Conservation (phyloP, 1,140 invertebrate species). For the Ooceraea biroi region DNA sequence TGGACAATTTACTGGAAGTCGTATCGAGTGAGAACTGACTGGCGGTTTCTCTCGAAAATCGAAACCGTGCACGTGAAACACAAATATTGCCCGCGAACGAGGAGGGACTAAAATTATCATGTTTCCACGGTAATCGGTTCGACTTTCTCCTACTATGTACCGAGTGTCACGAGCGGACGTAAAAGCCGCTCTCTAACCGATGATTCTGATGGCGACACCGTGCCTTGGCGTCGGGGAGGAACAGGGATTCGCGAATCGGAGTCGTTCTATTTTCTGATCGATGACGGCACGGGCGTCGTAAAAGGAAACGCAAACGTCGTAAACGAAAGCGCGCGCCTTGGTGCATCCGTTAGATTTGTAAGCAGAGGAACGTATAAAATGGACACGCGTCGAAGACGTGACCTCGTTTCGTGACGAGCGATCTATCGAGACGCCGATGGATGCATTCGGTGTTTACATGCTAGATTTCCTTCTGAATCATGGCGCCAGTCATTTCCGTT, state of each 20-base stretch:
- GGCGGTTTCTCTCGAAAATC: constrained; percentile 13
- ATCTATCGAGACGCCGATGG: constrained; percentile 31
- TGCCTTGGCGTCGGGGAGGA: background rate
- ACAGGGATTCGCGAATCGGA: constrained; percentile 9
- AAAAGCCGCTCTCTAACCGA: constrained; percentile 1
- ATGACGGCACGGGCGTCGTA: constrained; percentile 41
- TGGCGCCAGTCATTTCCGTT: constrained; percentile 10
- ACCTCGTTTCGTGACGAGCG: constrained; percentile 44
- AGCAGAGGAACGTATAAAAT: constrained; percentile 52
- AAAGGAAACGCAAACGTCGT: constrained; percentile 57
- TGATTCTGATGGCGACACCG: background rate
- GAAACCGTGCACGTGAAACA: background rate
- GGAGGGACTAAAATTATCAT: constrained; percentile 12
- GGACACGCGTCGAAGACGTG: constrained; percentile 24
- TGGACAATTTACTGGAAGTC: constrained; percentile 5
- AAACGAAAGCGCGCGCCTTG: constrained; percentile 32
- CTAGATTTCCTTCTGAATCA: background rate
- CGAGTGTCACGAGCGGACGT: constrained; percentile 11
- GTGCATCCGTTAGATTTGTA: constrained; percentile 52
- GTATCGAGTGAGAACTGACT: background rate
- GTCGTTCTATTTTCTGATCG: constrained; percentile 47
- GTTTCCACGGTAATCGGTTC: constrained; percentile 6
- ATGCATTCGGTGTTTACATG: constrained; percentile 21
- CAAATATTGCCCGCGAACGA: background rate
- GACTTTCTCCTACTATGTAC: constrained; percentile 22